Evolutionary conservation across 2,113 vertebrate genomes (phyloP).

Genomic region (Brachypodius melanocephalos): DNA sequence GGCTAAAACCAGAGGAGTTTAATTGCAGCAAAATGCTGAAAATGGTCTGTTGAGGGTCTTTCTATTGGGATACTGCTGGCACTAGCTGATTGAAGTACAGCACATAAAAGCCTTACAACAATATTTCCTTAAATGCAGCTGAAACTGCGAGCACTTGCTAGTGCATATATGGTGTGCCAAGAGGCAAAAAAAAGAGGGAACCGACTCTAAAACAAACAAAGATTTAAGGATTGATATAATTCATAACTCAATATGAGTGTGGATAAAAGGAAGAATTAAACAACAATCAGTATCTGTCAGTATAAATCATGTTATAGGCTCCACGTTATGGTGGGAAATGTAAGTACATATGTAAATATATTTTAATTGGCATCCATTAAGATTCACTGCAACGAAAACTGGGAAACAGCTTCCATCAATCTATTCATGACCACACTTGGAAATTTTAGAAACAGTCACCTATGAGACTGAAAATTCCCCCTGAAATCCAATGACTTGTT

Average conservation of each 20-base stretch:
- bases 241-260: conserved; percentile 62
- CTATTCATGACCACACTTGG: neutral
- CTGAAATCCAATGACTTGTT: neutral
- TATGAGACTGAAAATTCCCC: neutral
- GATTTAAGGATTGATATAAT: conserved; percentile 66
- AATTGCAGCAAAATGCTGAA: conserved; percentile 98
- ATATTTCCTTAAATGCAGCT: conserved; percentile 80
- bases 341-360: neutral
- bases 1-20: conserved; percentile 95
- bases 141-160: conserved; percentile 69
- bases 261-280: conserved; percentile 52
- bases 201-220: conserved; percentile 75
- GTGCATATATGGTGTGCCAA: conserved; percentile 61
- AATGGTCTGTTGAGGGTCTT: conserved; percentile 82
- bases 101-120: conserved; percentile 80
- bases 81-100: conserved; percentile 78
- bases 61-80: conserved; percentile 78
- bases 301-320: neutral
- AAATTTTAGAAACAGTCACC: neutral
- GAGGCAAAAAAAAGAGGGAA: conserved; percentile 40
- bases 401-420: neutral
- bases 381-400: neutral
- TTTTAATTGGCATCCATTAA: neutral
- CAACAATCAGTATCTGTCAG: conserved; percentile 45
- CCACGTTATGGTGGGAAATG: neutral